Conservation (phyloP, 2,797 vertebrate genomes). For the Distichodus sexfasciatus region DNA sequence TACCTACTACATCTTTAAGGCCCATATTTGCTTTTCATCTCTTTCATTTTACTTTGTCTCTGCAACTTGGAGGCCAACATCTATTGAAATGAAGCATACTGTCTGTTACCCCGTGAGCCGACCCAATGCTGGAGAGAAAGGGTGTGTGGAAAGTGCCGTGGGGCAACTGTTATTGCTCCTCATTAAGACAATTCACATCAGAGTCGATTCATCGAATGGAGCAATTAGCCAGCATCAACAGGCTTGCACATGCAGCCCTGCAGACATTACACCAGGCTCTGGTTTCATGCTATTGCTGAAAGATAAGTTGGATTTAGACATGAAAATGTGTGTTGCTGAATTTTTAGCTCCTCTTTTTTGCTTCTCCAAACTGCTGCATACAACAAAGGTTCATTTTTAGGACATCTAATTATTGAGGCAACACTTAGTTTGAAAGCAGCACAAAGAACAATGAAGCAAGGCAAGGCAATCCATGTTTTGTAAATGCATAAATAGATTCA, state of each 20-base stretch:
- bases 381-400: neutral
- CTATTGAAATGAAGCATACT: neutral
- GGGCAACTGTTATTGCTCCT: neutral
- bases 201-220: neutral
- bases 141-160: neutral
- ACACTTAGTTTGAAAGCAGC: too few relatives aligned
- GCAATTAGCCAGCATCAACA: slow-evolving; percentile 10
- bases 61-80: neutral
- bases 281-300: neutral
- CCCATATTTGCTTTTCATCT: neutral
- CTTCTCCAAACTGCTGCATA: neutral
- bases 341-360: neutral
- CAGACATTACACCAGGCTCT: neutral
- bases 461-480: neutral
- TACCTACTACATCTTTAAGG: too few relatives aligned
- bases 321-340: neutral
- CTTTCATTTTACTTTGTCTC: neutral
- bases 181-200: slow-evolving; percentile 6
- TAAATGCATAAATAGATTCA: slow-evolving; percentile 1
- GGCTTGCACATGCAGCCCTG: neutral
- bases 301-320: neutral
- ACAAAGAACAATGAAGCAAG: neutral
- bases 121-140: neutral
- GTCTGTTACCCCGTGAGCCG: neutral
- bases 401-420: slow-evolving; percentile 3